Percentiles rank a stretch among this genome's conserved stretches.
Evolutionary conservation across 2,797 vertebrate genomes (phyloP).

Genomic region (Semaprochilodus insignis): DNA sequence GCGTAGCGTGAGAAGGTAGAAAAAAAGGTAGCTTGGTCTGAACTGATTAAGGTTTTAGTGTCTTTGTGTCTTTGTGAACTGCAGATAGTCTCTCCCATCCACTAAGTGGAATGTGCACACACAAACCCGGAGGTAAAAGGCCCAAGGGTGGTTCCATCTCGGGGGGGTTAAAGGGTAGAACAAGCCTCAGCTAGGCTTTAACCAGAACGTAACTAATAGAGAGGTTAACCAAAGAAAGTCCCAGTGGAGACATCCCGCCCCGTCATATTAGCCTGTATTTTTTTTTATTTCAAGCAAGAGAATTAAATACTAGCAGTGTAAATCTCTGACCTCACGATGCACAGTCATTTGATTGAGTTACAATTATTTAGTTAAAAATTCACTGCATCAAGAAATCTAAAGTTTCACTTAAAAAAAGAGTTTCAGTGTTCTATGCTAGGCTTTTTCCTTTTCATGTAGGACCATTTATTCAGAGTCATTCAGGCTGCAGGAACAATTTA

Average conservation of each 20-base stretch:
- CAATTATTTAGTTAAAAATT: no score
- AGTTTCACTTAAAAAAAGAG: no score
- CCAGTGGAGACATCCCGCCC: no score
- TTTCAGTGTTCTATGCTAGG: no score
- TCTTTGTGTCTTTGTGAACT: slow-evolving; percentile 68
- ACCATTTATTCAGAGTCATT: no score
- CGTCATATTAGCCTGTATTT: slow-evolving; percentile 18
- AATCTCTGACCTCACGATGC: background rate
- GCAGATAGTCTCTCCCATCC: slow-evolving; percentile 24
- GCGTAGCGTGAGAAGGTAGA: slow-evolving; percentile 57
- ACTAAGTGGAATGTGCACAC: background rate
- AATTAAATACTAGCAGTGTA: background rate
- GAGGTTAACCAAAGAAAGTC: slow-evolving; percentile 36
- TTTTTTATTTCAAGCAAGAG: background rate
- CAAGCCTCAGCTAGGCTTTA: slow-evolving; percentile 34
- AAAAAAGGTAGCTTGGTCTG: slow-evolving; percentile 63
- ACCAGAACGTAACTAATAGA: slow-evolving; percentile 44
- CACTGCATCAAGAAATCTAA: no score
- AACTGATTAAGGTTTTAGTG: slow-evolving; percentile 77
- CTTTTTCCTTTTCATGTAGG: no score
- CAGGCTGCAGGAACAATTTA: background rate
- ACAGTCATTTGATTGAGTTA: no score
- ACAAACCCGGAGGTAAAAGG: slow-evolving; percentile 38
- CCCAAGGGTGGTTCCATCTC: slow-evolving; percentile 37
- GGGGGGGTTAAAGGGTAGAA: slow-evolving; percentile 9